Conservation (phyloP, 2,797 vertebrate genomes). For the Synaphobranchus kaupii region DNA sequence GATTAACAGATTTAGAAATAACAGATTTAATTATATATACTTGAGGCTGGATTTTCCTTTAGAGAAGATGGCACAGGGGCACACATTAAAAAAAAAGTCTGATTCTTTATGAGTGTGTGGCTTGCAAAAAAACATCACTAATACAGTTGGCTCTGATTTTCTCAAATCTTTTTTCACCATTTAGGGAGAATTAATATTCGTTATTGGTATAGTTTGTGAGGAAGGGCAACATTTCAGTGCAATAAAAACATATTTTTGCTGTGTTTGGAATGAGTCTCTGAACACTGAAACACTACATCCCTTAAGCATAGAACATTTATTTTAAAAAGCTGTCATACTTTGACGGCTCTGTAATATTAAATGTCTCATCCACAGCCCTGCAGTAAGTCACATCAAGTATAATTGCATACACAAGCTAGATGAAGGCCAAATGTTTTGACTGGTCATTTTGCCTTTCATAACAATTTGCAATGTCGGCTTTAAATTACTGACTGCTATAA, state of each 20-base stretch:
- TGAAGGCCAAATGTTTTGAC: constrained; percentile 19
- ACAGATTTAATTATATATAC: too few species aligned
- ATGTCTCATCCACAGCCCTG: neutral
- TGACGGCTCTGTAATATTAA: neutral
- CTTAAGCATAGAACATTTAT: neutral
- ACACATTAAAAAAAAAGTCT: too few species aligned
- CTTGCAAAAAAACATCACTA: too few species aligned
- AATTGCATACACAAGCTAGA: neutral
- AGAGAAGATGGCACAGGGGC: too few species aligned
- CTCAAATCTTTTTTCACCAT: too few species aligned
- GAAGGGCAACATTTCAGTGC: neutral
- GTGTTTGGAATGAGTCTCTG: neutral
- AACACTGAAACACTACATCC: neutral
- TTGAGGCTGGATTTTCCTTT: too few species aligned
- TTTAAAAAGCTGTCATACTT: neutral
- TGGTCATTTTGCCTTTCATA: constrained; percentile 45
- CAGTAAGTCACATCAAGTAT: constrained; percentile 17
- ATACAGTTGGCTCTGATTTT: too few species aligned
- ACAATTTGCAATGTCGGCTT: constrained; percentile 34
- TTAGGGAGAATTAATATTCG: too few species aligned
- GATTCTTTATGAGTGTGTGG: too few species aligned
- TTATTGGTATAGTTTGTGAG: neutral
- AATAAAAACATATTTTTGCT: neutral
- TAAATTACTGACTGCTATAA: constrained; percentile 32
- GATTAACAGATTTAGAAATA: too few species aligned